A percentile compares a stretch with the other conserved stretches of the same genome.
These are phyloP conservation scores for Solenodon paradoxus DNA, from an alignment of 2,113 vertebrate genomes.

Conservation along the genomic window DNA sequence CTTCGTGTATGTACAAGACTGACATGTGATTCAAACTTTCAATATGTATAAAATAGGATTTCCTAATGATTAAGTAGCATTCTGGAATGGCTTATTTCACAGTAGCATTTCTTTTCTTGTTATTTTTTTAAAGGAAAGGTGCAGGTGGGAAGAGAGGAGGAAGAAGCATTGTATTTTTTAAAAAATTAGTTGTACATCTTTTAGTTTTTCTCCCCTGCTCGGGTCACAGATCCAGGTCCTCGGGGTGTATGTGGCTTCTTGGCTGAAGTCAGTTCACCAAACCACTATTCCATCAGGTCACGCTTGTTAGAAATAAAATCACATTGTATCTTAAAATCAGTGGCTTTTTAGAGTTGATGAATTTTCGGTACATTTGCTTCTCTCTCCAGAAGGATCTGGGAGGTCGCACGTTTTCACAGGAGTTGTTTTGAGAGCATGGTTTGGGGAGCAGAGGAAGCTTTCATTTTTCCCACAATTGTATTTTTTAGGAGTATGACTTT, in stretches of 20 bases:
- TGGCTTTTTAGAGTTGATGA: background rate
- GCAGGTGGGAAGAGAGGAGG: too few species aligned
- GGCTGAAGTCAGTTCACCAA: too few species aligned
- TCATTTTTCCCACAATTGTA: background rate
- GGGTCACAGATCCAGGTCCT: too few species aligned
- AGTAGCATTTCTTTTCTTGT: background rate
- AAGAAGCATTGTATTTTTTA: too few species aligned
- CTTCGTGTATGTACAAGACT: background rate
- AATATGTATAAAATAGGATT: background rate
- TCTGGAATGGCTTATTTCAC: background rate
- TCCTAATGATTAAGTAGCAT: background rate
- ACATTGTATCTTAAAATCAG: background rate
- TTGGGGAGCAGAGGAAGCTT: background rate
- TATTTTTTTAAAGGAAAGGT: too few species aligned
- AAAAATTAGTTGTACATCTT: too few species aligned
- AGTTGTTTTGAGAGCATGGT: background rate
- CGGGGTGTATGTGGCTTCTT: too few species aligned
- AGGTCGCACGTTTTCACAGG: background rate
- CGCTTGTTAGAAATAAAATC: conserved; percentile 39
- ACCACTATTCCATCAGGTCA: too few species aligned
- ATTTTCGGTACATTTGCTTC: background rate
- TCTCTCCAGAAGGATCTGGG: background rate
- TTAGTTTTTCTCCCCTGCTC: too few species aligned
- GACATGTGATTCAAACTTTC: background rate
- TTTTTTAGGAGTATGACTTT: background rate